Percentiles rank a stretch among this genome's conserved stretches.
Evolutionary conservation across 1,140 invertebrate genomes (phyloP).

Genomic region (Drosophila nebulosa): DNA sequence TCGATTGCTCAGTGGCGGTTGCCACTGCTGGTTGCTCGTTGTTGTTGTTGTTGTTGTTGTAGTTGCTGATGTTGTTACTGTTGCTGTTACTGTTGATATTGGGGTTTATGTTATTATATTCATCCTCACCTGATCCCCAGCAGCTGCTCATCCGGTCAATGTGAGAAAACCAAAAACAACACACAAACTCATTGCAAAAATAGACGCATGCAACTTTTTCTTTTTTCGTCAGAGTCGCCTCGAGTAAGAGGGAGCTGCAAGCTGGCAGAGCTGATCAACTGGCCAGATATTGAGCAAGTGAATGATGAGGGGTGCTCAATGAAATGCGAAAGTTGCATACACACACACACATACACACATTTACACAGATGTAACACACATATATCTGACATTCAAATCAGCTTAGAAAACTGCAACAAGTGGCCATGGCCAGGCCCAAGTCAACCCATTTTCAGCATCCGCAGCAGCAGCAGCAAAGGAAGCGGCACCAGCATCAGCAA

Average conservation of each 20-base stretch:
- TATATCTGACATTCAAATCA: conserved; percentile 77
- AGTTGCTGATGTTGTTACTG: conserved; percentile 6
- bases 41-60: neutral
- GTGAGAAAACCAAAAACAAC: conserved; percentile 68
- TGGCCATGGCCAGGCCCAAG: conserved; percentile 38
- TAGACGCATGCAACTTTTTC: conserved; percentile 67
- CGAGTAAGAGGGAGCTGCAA: conserved; percentile 1
- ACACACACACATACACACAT: conserved; percentile 10
- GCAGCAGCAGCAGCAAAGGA: conserved; percentile 37
- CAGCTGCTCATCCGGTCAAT: conserved; percentile 79
- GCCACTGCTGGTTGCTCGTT: conserved; percentile 22
- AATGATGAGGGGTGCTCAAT: conserved; percentile 63
- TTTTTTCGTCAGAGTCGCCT: conserved; percentile 32
- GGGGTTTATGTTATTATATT: conserved; percentile 79
- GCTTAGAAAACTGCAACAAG: conserved; percentile 65
- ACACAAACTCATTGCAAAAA: conserved; percentile 10
- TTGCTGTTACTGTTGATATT: conserved; percentile 65
- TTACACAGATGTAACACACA: conserved; percentile 9
- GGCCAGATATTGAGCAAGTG: conserved; percentile 59
- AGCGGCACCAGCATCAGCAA: conserved; percentile 1
- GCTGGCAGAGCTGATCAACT: conserved; percentile 56
- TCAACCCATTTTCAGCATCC: conserved; percentile 66
- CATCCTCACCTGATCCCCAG: conserved; percentile 79
- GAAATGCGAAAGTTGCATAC: conserved; percentile 73
- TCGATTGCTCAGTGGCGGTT: conserved; percentile 23